Evolutionary conservation across 2,113 vertebrate species (phyloP), one percentile per base, ranked within the genome.

Genomic region (Todiramphus saurophagus): DNA sequence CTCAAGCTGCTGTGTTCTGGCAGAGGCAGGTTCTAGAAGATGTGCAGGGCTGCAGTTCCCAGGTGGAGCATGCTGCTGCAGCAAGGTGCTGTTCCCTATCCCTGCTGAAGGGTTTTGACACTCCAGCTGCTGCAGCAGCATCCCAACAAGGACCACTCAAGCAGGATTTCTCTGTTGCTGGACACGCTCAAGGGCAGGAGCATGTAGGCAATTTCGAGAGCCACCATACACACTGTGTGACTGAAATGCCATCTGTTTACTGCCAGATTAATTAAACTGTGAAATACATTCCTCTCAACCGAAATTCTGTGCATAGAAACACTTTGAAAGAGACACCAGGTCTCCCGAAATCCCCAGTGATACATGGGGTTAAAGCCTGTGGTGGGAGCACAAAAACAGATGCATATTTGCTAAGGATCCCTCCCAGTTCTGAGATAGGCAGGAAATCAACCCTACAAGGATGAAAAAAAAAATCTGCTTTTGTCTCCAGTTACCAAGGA

Each of bases 401-500:
- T 0, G 2, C 19, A 2, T 18, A 23, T 86, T 95, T 87, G 79
- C 75, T 86, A 60, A 80, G 30, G 64, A 81, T 69, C 46, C 41
- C 76, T 96, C 85, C 63, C 86, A 59, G 83, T 44, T 64, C 82
- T 0, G 11, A 94, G 79, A 93, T 74, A 94, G 94, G 95, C 92
- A 94, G 85, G 93, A 96, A 97, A 97, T 50, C 93, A 97, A 96
- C 94, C 77, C 48, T 59, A 85, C 1, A 43, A 83, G 72, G 46
- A 93, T 85, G 72, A 95, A n/a, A 93, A 95, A 97, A 94, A 14
- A 97, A 97, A 95, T 67, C 95, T 96, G 66, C 94, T 95, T 95
- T 95, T 97, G 96, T 82, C 92, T 97, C 80, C 64, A 28, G 98
- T 98, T 98, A 96, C 96, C 97, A 98, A 96, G 98, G 98, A 97